Evolutionary conservation across 2,888 invertebrate genomes (phyloP).

Genomic region (Phanerotoma sp.): DNA sequence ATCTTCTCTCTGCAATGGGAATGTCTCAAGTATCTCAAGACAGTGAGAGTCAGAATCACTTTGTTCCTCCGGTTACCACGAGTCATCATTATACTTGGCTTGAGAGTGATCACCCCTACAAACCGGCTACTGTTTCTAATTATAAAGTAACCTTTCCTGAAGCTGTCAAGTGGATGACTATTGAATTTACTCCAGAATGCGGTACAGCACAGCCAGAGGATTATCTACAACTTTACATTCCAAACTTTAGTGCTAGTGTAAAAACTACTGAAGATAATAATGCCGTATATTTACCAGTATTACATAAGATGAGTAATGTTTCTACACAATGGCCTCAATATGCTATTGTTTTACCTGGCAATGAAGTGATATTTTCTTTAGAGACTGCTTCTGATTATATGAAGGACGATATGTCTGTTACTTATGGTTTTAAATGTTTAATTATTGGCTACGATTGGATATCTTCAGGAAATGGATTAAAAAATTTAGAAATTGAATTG

Average conservation of each 20-base stretch:
- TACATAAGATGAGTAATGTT: conserved; percentile 67
- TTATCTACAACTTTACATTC: conserved; percentile 73
- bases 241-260: conserved; percentile 51
- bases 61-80: conserved; percentile 63
- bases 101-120: conserved; percentile 97
- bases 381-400: conserved; percentile 96
- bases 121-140: conserved; percentile 81
- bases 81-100: conserved; percentile 88
- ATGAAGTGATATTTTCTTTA: conserved; percentile 91
- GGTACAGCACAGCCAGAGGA: conserved; percentile 94
- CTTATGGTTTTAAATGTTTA: conserved; percentile 79
- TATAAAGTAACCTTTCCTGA: conserved; percentile 88
- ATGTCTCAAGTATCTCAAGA: conserved; percentile 57
- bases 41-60: conserved; percentile 48
- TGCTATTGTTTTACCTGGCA: conserved; percentile 81
- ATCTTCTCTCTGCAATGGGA: conserved; percentile 63
- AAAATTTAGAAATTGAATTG: conserved; percentile 85
- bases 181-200: conserved; percentile 92
- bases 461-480: conserved; percentile 61
- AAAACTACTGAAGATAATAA: conserved; percentile 42
- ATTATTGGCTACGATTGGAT: conserved; percentile 83
- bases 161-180: conserved; percentile 85
- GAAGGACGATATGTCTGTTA: conserved; percentile 81
- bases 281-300: conserved; percentile 65
- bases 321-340: conserved; percentile 82